These are phyloP conservation scores for Platanista minor DNA, from an alignment of 2,113 vertebrate genomes.

Conservation along the genomic window DNA sequence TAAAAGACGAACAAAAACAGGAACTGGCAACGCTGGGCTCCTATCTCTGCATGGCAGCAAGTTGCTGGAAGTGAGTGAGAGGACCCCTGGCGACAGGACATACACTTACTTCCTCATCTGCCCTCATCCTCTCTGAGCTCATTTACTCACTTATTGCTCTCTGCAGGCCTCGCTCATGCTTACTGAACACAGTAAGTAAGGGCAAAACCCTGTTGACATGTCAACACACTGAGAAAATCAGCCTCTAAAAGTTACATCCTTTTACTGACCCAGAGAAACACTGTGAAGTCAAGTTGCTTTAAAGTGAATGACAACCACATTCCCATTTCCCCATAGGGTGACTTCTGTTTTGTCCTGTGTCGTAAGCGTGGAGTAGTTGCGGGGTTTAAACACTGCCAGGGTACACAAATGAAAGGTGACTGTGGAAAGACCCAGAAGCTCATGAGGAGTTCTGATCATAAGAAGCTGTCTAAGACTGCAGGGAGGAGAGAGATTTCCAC, in stretches of 20 bases:
- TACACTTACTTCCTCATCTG: neutral
- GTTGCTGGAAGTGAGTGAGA: neutral
- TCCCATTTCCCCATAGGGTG: neutral
- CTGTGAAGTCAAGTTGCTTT: neutral
- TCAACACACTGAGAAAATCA: neutral
- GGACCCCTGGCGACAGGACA: neutral
- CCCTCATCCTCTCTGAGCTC: neutral
- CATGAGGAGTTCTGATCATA: neutral
- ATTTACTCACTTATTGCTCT: neutral
- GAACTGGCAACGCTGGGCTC: neutral
- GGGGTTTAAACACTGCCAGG: neutral
- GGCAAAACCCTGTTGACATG: neutral
- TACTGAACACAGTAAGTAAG: neutral
- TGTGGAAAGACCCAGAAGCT: neutral
- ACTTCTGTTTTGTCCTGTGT: neutral
- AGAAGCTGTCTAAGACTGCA: neutral
- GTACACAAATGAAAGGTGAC: neutral
- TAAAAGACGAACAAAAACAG: neutral
- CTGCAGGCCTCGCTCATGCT: neutral
- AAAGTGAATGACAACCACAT: neutral
- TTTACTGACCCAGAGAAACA: neutral
- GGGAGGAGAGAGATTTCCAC: neutral
- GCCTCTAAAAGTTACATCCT: neutral
- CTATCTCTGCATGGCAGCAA: neutral
- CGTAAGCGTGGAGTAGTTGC: neutral